Percentiles rank a stretch among this genome's conserved stretches.
phyloP scores from a whole-genome alignment of 1,140 invertebrate species.

The Hesperophylax magnus region DNA sequence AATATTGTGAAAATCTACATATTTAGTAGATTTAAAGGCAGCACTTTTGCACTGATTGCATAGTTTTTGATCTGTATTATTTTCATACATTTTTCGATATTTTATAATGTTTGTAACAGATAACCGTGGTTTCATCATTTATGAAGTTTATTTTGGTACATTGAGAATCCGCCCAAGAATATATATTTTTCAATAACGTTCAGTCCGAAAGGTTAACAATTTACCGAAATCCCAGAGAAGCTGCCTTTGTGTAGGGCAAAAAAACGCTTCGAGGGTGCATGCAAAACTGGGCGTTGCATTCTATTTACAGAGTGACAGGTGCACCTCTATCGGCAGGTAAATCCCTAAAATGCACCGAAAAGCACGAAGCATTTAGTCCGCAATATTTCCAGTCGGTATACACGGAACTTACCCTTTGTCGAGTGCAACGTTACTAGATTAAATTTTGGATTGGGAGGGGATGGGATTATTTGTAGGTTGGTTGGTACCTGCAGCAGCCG shows the following conservation, averaged over 20 bases:
- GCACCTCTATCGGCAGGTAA: background rate
- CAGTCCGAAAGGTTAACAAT: background rate
- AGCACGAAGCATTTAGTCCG: background rate
- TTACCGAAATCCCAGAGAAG: no score
- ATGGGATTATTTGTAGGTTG: background rate
- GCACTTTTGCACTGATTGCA: no score
- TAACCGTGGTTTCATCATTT: no score
- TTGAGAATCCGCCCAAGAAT: no score
- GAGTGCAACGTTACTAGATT: background rate
- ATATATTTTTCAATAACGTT: no score
- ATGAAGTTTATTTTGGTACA: no score
- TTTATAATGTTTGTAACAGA: no score
- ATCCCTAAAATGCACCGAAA: background rate
- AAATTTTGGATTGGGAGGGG: no score
- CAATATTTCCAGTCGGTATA: background rate
- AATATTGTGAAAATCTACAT: no score
- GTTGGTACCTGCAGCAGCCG: background rate
- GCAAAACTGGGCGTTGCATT: constrained; percentile 15
- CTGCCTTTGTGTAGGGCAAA: constrained; percentile 2
- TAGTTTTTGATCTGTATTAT: no score
- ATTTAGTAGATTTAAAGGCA: no score
- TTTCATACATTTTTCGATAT: no score
- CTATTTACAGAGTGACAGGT: constrained; percentile 17
- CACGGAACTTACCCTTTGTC: background rate
- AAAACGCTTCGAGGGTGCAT: constrained; percentile 17